Percentiles rank a stretch among this genome's conserved stretches.
phyloP scores from a whole-genome alignment of 2,797 vertebrate species.

The Phoxinus dragarum region DNA sequence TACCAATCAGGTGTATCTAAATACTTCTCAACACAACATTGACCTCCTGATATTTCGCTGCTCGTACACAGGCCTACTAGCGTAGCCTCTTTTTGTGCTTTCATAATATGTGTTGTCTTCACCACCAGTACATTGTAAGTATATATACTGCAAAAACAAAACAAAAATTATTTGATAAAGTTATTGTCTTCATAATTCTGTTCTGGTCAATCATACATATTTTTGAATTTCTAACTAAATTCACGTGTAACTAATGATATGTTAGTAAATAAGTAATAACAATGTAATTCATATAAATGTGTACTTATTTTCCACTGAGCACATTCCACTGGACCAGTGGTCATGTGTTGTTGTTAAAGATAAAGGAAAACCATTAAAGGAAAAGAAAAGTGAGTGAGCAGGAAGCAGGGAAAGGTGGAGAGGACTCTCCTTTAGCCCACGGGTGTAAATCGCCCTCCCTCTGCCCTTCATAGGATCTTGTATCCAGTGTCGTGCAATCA shows the following conservation, averaged over 20 bases:
- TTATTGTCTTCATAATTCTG: not conserved
- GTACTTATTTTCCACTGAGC: not conserved
- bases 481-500: constrained; percentile 80
- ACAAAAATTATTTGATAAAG: not conserved
- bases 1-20: not conserved
- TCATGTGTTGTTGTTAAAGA: constrained; percentile 42
- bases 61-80: not conserved
- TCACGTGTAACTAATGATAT: not conserved
- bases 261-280: constrained; percentile 11
- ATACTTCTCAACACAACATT: not conserved
- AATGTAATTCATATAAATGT: not conserved
- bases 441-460: constrained; percentile 51
- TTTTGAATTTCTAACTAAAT: not conserved
- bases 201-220: not conserved
- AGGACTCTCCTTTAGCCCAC: constrained; percentile 34
- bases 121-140: not conserved
- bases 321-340: not conserved
- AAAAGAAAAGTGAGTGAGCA: constrained; percentile 37
- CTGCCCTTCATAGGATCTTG: constrained; percentile 73
- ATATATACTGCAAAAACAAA: no score
- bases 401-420: constrained; percentile 44
- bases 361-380: constrained; percentile 22
- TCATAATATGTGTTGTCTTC: not conserved
- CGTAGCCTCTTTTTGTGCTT: not conserved
- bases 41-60: not conserved